Percentiles rank a stretch among this genome's conserved stretches.
phyloP scores from a whole-genome alignment of 2,888 invertebrate species.

The Tuta absoluta region DNA sequence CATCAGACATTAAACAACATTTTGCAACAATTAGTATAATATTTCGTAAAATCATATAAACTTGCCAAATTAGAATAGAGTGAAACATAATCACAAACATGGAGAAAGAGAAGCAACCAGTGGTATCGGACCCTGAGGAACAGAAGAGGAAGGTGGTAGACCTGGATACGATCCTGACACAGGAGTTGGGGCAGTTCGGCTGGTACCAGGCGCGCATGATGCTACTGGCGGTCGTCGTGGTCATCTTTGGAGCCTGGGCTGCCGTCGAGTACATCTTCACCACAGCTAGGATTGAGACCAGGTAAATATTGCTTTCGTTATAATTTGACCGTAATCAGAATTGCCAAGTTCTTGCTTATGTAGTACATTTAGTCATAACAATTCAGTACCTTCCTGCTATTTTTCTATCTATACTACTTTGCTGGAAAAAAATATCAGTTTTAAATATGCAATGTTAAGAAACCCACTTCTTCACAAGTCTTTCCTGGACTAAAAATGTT shows the following conservation, averaged over 20 bases:
- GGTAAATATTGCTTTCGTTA: conserved; percentile 34
- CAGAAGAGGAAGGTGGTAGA: conserved; percentile 34
- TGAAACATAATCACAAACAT: not conserved
- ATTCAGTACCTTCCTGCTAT: no score
- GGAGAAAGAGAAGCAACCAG: not conserved
- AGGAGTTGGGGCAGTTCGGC: conserved; percentile 50
- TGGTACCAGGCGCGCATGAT: conserved; percentile 43
- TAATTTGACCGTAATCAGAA: no score
- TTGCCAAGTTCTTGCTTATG: not conserved
- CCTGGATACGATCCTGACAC: conserved; percentile 46
- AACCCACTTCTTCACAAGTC: no score
- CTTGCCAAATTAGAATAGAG: not conserved
- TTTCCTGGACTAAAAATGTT: no score
- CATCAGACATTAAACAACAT: not conserved
- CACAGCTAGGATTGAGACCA: conserved; percentile 46
- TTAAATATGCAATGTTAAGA: no score
- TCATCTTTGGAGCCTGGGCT: conserved; percentile 44
- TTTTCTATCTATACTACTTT: no score
- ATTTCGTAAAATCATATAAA: not conserved
- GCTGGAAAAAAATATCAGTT: no score
- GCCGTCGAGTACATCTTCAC: conserved; percentile 48
- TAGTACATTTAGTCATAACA: no score
- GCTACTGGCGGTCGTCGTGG: conserved; percentile 39
- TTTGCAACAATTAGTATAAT: not conserved
- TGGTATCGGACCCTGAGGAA: not conserved